phyloP scores from a whole-genome alignment of 2,888 invertebrate genomes.

The Schizotus pectinicornis region DNA sequence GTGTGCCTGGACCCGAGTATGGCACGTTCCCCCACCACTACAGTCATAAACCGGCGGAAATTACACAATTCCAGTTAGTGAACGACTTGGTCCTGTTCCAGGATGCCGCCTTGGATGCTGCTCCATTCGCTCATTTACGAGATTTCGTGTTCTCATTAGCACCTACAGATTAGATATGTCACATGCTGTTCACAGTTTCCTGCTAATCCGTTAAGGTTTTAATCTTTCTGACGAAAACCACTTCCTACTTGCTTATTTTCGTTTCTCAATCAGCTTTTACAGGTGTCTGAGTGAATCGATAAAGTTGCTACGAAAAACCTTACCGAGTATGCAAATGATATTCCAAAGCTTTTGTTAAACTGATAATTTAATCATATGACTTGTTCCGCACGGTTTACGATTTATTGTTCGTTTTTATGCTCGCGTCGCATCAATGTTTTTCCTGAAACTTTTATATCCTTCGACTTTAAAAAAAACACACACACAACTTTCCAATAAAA shows the following conservation, averaged over 20 bases:
- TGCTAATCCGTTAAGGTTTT: constrained; percentile 8
- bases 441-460: background rate
- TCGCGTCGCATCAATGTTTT: background rate
- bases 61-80: constrained; percentile 53
- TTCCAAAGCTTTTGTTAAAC: background rate
- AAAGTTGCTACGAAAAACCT: too few species aligned
- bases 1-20: constrained; percentile 49
- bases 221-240: constrained; percentile 11
- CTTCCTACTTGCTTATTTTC: background rate
- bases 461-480: background rate
- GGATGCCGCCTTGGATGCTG: constrained; percentile 44
- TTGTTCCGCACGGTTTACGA: background rate
- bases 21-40: constrained; percentile 41
- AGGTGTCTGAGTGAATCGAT: too few species aligned
- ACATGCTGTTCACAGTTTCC: constrained; percentile 27
- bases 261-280: too few species aligned
- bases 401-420: constrained; percentile 1
- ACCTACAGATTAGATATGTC: constrained; percentile 38
- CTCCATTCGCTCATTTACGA: constrained; percentile 44
- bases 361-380: constrained; percentile 5
- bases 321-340: background rate
- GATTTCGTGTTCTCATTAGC: constrained; percentile 41
- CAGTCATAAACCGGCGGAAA: constrained; percentile 54
- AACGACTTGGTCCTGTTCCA: constrained; percentile 49
- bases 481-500: background rate